Percentiles rank a stretch among this genome's conserved stretches.
These are phyloP conservation scores for Pheucticus melanocephalus DNA, from an alignment of 2,113 vertebrate genomes.

Conservation along the genomic window DNA sequence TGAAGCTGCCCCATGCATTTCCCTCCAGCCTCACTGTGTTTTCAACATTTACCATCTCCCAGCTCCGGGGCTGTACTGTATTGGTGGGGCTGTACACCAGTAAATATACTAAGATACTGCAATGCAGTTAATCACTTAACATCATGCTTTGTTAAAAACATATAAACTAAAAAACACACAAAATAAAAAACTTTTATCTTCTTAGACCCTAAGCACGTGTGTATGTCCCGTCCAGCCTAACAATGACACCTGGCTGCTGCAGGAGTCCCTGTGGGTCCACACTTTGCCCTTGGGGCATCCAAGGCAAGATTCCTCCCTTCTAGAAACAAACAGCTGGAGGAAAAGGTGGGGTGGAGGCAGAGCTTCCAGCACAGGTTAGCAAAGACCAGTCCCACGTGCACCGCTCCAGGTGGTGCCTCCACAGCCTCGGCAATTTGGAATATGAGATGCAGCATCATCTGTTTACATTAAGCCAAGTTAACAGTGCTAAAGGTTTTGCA, in stretches of 20 bases:
- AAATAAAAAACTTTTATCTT: too few relatives aligned
- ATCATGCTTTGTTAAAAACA: too few relatives aligned
- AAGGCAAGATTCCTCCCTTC: neutral
- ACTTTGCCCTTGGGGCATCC: neutral
- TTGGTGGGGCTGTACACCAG: too few relatives aligned
- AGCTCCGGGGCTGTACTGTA: neutral
- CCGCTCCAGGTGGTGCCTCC: neutral
- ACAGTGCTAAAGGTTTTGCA: conserved; percentile 39
- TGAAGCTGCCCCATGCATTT: neutral
- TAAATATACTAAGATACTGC: too few relatives aligned
- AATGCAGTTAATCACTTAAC: too few relatives aligned
- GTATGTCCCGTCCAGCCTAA: too few relatives aligned
- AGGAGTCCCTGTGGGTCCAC: neutral
- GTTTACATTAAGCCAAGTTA: conserved; percentile 35
- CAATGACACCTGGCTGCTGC: neutral
- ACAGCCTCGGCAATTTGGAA: neutral
- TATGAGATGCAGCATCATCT: neutral
- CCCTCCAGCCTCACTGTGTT: neutral
- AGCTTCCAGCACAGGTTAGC: neutral
- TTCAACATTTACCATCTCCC: neutral
- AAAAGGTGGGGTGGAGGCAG: neutral
- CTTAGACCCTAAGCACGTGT: too few relatives aligned
- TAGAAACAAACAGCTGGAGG: neutral
- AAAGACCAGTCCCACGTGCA: neutral
- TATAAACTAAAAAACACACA: too few relatives aligned